Conservation (phyloP, 1,140 invertebrate species). For the Drosophila murphyi region DNA sequence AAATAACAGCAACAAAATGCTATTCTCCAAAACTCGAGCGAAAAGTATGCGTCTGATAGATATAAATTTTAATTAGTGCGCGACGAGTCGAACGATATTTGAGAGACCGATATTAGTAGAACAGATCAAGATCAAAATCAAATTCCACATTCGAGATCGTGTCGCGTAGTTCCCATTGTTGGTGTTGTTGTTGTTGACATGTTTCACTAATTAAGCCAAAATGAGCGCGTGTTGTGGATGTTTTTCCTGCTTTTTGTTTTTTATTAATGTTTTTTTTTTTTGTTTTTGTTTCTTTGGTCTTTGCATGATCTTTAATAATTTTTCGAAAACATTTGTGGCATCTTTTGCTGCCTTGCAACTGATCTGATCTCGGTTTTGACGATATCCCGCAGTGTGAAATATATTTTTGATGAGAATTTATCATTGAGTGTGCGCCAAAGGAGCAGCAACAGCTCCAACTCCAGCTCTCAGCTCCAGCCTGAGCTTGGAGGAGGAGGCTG, state of each 20-base stretch:
- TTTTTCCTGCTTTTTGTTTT: conserved; percentile 12
- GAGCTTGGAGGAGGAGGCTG: background rate
- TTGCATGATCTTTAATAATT: conserved; percentile 83
- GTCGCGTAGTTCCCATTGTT: conserved; percentile 30
- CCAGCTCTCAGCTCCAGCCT: background rate
- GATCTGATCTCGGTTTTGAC: conserved; percentile 67
- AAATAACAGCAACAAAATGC: conserved; percentile 33
- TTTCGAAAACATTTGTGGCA: conserved; percentile 76
- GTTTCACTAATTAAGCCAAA: conserved; percentile 82
- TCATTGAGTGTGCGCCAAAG: conserved; percentile 68
- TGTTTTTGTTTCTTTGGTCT: conserved; percentile 33
- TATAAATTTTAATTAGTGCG: conserved; percentile 80
- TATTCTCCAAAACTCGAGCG: conserved; percentile 31
- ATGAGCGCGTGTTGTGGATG: conserved; percentile 67
- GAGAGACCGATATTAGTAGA: conserved; percentile 32
- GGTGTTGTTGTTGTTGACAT: conserved; percentile 56
- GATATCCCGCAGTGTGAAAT: conserved; percentile 81
- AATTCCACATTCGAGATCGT: conserved; percentile 55
- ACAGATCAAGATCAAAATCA: conserved; percentile 69
- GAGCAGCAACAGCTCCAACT: conserved; percentile 7
- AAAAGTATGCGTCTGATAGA: conserved; percentile 71
- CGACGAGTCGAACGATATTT: conserved; percentile 66
- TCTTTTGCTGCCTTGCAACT: conserved; percentile 38
- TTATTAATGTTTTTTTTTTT: background rate
- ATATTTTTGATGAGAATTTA: conserved; percentile 82